Base-by-base conservation (phyloP, 92 coral and sea anemone species). In the Pocillopora grandis region DNA sequence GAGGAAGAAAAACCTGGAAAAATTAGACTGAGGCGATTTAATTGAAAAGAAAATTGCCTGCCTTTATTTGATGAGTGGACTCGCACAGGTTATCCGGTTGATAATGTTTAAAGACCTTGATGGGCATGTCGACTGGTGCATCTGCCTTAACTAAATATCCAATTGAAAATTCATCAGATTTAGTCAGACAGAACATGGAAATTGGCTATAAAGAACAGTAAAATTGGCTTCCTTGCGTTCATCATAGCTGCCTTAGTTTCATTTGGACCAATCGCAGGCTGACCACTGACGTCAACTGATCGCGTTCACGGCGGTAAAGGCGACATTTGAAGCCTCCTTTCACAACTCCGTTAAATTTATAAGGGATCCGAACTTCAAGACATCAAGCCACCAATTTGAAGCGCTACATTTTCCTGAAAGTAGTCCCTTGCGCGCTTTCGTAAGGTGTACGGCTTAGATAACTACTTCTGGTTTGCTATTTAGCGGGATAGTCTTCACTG, bases 1-100 rank as follows among this genome's bases (percentile, higher is more conserved):
- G 56, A 70, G 56, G 75, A 21, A 14, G 60, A 59, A 64, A 59
- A 42, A 68, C 77, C 69, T 70, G 68, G 48, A 36, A 18, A 70
- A 73, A 62, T 73, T 73, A 83, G 58, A 73, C 73, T 62, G 33
- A 74, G 72, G 80, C 33, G 79, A 49, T 65, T 74, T 75, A 75
- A 73, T 83, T 83, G 86, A 75, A 83, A 73, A 75, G 80, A 73
- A 83, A 83, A 83, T 64, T 74, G 72, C 64, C 80, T 70, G 57
- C 85, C 63, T 70, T 81, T 81, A 81, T 81, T 81, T 71, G 85
- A 70, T 71, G 85, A 81, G 85, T 81, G 77, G 85, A 58, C 76
- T 81, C 77, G 78, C 78, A 81, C 76, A 71, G 77, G 77, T 81
- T 81, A 71, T 81, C 85, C 86, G 86, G 74, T 62, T 10, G 86